Percentiles rank a stretch among this genome's conserved stretches.
Conservation (phyloP, 2,888 invertebrate genomes). For the Pheosia tremula region DNA sequence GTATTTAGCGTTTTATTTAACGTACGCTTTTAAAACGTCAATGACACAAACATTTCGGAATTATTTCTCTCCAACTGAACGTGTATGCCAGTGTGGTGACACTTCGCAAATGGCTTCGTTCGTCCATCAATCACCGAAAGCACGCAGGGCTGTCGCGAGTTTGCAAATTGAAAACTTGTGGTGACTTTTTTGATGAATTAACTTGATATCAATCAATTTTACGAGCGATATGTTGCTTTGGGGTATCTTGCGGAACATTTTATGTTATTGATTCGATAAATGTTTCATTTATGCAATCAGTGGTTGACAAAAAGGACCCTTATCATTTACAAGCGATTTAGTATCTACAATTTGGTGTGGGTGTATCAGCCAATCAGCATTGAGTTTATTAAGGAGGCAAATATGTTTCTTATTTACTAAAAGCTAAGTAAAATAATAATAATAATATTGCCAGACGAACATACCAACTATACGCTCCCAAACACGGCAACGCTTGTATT, state of each 20-base stretch:
- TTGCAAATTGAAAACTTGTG: slow-evolving; percentile 8
- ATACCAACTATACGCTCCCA: no score
- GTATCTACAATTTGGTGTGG: no score
- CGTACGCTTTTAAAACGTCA: no score
- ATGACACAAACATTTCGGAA: no score
- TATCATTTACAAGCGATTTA: no score
- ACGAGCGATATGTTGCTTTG: background rate
- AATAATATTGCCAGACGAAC: no score
- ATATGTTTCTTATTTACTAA: no score
- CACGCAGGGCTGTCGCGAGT: slow-evolving; percentile 5
- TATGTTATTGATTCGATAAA: background rate
- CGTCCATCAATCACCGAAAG: slow-evolving; percentile 3
- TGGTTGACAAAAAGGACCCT: background rate
- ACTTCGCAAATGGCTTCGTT: background rate
- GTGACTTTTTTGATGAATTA: slow-evolving; percentile 7
- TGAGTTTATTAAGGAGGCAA: no score
- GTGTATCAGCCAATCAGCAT: no score
- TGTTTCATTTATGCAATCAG: background rate
- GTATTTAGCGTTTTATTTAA: no score
- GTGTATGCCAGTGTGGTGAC: background rate
- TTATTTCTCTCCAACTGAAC: background rate
- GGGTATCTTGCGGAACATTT: background rate
- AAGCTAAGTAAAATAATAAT: no score
- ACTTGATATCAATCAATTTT: slow-evolving; percentile 5
- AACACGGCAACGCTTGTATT: no score